Percentiles rank a stretch among this genome's conserved stretches.
Conservation (phyloP, 1,140 invertebrate genomes). For the Drosophila pachea region DNA sequence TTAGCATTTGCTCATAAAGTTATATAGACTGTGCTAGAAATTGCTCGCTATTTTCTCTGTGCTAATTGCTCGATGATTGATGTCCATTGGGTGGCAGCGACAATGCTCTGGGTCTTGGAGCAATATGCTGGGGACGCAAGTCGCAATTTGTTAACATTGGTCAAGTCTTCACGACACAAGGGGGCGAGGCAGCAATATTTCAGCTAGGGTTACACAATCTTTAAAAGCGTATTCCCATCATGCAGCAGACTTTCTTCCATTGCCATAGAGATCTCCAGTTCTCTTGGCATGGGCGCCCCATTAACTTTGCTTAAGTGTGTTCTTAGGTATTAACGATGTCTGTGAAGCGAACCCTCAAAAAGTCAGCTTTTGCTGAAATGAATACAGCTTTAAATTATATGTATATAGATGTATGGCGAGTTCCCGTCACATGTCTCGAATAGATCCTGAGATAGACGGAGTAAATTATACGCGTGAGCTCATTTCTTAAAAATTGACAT, state of each 20-base stretch:
- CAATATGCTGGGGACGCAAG: conserved; percentile 10
- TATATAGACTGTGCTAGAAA: conserved; percentile 1
- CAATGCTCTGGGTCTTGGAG: conserved; percentile 10
- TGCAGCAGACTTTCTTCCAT: neutral
- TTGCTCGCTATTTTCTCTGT: conserved; percentile 13
- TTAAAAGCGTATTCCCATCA: neutral
- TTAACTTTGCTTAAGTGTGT: too few relatives aligned
- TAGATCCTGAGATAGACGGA: neutral
- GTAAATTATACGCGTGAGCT: neutral
- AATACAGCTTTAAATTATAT: neutral
- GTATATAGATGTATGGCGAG: neutral
- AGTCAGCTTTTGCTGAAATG: neutral
- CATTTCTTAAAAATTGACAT: conserved; percentile 7
- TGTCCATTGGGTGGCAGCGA: conserved; percentile 8
- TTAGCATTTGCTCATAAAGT: conserved; percentile 52
- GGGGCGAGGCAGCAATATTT: neutral
- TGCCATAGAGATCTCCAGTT: neutral
- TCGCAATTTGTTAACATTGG: conserved; percentile 22
- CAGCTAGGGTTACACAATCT: neutral
- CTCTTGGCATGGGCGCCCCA: too few relatives aligned
- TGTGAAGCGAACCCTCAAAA: neutral
- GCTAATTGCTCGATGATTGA: conserved; percentile 43
- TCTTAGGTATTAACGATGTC: neutral
- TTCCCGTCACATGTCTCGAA: neutral
- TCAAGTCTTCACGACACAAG: conserved; percentile 6